A percentile compares a stretch with the other conserved stretches of the same genome.
phyloP scores from a whole-genome alignment of 2,113 vertebrate genomes.

The Cephalopholis sonnerati region DNA sequence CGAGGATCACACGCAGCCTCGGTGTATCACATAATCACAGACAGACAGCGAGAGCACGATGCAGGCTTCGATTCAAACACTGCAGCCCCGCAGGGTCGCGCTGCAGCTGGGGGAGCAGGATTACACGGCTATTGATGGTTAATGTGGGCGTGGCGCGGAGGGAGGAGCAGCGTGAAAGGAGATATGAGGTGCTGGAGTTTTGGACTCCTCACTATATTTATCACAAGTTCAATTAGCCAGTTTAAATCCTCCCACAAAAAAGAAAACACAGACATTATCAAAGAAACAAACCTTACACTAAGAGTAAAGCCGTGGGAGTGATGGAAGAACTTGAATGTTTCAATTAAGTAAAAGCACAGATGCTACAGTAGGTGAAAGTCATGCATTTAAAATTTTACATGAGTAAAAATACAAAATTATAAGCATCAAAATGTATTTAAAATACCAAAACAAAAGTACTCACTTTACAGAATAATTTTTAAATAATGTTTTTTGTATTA shows the following conservation, averaged over 20 bases:
- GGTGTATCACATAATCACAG: constrained; percentile 66
- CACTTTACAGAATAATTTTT: too few species aligned
- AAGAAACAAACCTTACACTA: background rate
- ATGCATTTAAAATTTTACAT: background rate
- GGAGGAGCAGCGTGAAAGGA: background rate
- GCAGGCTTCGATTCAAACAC: constrained; percentile 26
- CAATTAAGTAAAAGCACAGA: too few species aligned
- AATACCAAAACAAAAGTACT: too few species aligned
- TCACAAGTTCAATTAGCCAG: background rate
- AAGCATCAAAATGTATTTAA: background rate
- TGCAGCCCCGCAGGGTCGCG: constrained; percentile 5
- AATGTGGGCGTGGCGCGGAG: background rate
- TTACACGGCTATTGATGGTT: constrained; percentile 16
- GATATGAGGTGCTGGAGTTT: too few species aligned
- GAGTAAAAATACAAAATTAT: too few species aligned
- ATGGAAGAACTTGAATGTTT: background rate
- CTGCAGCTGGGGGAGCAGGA: constrained; percentile 33
- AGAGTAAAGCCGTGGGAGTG: background rate
- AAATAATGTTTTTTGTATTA: too few species aligned
- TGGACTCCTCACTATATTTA: background rate
- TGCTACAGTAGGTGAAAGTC: background rate
- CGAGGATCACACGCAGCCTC: constrained; percentile 39
- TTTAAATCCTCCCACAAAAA: background rate
- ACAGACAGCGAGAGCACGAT: constrained; percentile 33
- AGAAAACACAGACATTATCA: background rate